Evolutionary conservation across 92 coral and sea anemone species (phyloP).

Genomic region (Actinostola sp.): DNA sequence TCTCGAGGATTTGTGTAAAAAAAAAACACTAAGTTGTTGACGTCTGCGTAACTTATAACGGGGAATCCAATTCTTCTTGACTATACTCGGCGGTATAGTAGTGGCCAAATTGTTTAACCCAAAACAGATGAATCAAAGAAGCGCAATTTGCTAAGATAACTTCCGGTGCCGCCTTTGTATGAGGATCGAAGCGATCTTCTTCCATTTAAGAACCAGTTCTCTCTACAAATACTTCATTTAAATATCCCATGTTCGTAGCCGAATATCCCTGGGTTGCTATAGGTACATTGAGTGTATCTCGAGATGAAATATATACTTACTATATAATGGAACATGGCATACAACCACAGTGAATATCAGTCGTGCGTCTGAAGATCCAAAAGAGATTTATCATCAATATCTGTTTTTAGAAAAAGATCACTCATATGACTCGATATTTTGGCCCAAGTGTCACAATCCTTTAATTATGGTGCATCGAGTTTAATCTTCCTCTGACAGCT

Average conservation of each 20-base stretch:
- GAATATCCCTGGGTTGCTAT: not conserved
- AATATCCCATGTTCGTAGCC: conserved; percentile 3
- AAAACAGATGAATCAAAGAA: too few species aligned
- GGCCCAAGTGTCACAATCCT: conserved; percentile 15
- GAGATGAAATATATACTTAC: not conserved
- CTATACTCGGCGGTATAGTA: not conserved
- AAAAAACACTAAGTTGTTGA: too few species aligned
- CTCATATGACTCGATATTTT: not conserved
- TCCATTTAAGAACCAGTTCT: conserved; percentile 1
- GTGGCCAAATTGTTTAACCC: too few species aligned
- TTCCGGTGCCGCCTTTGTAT: not conserved
- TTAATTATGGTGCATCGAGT: conserved; percentile 14
- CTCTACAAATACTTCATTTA: not conserved
- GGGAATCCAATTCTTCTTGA: too few species aligned
- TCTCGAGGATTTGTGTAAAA: not conserved
- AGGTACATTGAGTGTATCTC: not conserved
- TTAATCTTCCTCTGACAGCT: conserved; percentile 13
- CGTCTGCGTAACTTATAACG: too few species aligned
- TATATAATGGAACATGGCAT: not conserved
- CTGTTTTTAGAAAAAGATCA: not conserved
- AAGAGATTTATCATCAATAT: conserved; percentile 14
- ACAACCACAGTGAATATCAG: not conserved
- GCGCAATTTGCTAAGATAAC: not conserved
- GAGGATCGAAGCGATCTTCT: not conserved
- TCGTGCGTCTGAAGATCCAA: conserved; percentile 1